These are phyloP conservation scores for Pygoscelis antarcticus DNA, from an alignment of 2,113 vertebrate genomes.

Conservation along the genomic window DNA sequence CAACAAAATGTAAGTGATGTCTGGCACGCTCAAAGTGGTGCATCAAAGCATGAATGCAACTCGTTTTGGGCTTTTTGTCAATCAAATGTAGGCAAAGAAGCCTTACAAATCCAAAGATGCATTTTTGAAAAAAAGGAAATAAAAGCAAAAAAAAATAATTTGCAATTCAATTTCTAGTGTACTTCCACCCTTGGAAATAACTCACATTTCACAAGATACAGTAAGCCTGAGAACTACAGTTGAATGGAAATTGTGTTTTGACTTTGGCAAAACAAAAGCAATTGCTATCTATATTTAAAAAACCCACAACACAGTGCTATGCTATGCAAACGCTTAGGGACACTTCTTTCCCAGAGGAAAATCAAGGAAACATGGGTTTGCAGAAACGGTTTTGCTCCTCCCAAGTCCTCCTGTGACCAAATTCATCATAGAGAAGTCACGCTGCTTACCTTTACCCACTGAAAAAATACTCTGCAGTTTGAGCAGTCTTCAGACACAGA, in stretches of 20 bases:
- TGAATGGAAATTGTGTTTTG: background rate
- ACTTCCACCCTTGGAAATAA: background rate
- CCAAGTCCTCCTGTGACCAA: background rate
- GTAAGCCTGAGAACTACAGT: background rate
- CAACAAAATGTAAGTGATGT: background rate
- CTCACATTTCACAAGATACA: background rate
- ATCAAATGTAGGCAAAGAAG: background rate
- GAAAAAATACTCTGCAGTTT: background rate
- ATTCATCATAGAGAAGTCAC: background rate
- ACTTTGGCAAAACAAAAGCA: background rate
- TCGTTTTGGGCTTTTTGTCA: background rate
- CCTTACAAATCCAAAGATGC: background rate
- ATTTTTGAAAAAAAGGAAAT: background rate
- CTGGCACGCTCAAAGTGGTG: fast-evolving
- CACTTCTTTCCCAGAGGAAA: background rate
- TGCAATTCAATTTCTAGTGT: background rate
- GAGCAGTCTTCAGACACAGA: background rate
- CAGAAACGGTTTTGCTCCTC: background rate
- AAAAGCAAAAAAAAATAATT: background rate
- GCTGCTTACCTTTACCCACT: background rate
- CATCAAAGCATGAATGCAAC: background rate
- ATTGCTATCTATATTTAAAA: background rate
- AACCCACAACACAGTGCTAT: background rate
- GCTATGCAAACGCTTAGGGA: background rate
- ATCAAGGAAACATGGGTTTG: background rate